Evolutionary conservation across 1,140 invertebrate species (phyloP), one percentile per base, ranked within the genome.

Genomic region (Phocides pigmalion): DNA sequence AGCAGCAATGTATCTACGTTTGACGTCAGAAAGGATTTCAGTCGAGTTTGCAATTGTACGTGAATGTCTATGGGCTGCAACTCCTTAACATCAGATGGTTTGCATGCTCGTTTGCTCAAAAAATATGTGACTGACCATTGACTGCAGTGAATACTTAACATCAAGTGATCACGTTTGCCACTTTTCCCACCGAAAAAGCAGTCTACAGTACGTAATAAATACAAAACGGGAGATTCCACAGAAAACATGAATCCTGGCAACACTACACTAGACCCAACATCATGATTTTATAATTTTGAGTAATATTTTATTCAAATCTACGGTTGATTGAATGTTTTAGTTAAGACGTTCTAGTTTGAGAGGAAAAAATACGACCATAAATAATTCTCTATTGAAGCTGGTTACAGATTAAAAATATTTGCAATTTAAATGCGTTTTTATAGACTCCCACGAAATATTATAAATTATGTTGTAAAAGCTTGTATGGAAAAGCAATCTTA

Each of bases 301-400:
- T 86, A 83, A 89, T 90, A 86, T 88, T 90, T 88, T 88, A 90
- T 89, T 90, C 81, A 89, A 87, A 90, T 88, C 81, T 76, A 70
- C 66, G 62, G 69, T 84, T 89, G 87, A 90, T 90, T 90, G 87
- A 90, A 86, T 87, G 84, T 84, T 84, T 83, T 76, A 69, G 66
- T 77, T 84, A 70, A 76, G 66, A 81, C 66, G 63, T 64, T 73
- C 68, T 72, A 73, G 70, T 75, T 82, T 58, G 66, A 74, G 42
- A 65, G 47, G 66, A 75, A 72, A 72, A 79, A 69, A 74, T 58
- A 67, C 28, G 22, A 47, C 65, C 59, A 69, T 79, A 69, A 76
- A 76, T 77, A 72, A 68, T 62, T 37, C 54, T 39, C 56, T 51
- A 67, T 72, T 63, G 63, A 64, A 65, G 44, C 62, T 62, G 62